Evolutionary conservation across 1,140 invertebrate species (phyloP).

Genomic region (Lethocerus indicus): DNA sequence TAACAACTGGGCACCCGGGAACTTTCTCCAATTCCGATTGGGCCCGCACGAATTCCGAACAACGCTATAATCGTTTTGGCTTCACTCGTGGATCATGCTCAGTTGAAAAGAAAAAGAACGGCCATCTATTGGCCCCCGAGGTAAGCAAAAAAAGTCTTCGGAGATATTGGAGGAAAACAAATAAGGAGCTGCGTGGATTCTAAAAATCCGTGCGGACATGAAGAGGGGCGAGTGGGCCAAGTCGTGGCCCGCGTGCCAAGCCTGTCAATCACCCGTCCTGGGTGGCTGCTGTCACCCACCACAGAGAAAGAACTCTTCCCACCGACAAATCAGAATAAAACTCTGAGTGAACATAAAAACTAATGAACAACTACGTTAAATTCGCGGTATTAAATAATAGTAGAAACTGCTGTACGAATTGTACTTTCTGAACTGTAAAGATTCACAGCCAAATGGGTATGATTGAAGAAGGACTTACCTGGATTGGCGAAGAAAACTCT

Average conservation of each 20-base stretch:
- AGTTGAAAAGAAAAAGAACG: not conserved
- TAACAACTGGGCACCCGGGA: not conserved
- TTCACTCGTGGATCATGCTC: not conserved
- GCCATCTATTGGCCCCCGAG: not conserved
- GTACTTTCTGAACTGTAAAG: not conserved
- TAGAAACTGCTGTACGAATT: not conserved
- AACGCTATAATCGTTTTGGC: too few species aligned
- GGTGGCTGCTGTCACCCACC: too few species aligned
- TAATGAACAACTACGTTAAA: not conserved
- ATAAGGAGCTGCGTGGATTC: too few species aligned
- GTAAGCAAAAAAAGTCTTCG: too few species aligned
- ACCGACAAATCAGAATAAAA: not conserved
- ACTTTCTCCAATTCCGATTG: not conserved
- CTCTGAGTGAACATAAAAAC: not conserved
- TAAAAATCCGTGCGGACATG: too few species aligned
- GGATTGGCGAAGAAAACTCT: conserved; percentile 12
- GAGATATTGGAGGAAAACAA: too few species aligned
- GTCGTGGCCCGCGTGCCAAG: too few species aligned
- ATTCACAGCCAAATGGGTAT: not conserved
- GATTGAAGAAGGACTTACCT: not conserved
- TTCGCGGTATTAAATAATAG: not conserved
- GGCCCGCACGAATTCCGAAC: not conserved
- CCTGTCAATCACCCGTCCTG: too few species aligned
- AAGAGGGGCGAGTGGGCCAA: too few species aligned
- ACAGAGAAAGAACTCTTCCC: too few species aligned